phyloP scores from a whole-genome alignment of 2,888 invertebrate genomes.

The Sceliomorpha sp. region DNA sequence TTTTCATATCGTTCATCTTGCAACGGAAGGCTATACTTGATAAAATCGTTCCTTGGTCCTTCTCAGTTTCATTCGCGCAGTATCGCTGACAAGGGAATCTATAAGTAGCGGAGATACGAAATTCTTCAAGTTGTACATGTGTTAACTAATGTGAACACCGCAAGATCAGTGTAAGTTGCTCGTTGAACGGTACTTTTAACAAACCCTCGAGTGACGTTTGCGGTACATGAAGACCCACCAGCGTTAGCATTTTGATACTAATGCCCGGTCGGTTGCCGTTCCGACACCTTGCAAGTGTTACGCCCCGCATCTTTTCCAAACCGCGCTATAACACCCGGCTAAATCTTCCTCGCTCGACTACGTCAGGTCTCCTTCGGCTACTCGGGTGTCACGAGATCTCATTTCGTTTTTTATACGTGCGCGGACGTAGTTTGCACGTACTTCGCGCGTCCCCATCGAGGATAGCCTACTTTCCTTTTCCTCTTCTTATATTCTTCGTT shows the following conservation, averaged over 20 bases:
- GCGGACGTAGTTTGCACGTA: conserved; percentile 42
- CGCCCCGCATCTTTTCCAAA: conserved; percentile 59
- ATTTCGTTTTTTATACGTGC: conserved; percentile 52
- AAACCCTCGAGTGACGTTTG: conserved; percentile 52
- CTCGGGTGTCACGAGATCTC: conserved; percentile 74
- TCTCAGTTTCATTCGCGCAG: no score
- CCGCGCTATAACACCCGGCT: conserved; percentile 58
- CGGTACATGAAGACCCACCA: conserved; percentile 64
- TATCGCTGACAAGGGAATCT: no score
- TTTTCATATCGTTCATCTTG: no score
- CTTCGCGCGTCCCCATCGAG: conserved; percentile 26
- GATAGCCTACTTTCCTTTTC: conserved; percentile 20
- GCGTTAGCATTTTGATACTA: conserved; percentile 64
- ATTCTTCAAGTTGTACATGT: background rate
- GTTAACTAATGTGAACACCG: conserved; percentile 28
- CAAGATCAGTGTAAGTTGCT: conserved; percentile 41
- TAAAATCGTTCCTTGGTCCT: no score
- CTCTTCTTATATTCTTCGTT: no score
- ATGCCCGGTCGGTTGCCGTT: conserved; percentile 60
- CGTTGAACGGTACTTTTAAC: conserved; percentile 34
- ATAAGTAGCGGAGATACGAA: background rate
- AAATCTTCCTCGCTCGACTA: conserved; percentile 64
- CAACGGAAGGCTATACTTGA: no score
- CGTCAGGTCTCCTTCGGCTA: conserved; percentile 66
- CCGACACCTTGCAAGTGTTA: conserved; percentile 77